phyloP scores from a whole-genome alignment of 1,140 invertebrate genomes.

The Eupeodes corollae region DNA sequence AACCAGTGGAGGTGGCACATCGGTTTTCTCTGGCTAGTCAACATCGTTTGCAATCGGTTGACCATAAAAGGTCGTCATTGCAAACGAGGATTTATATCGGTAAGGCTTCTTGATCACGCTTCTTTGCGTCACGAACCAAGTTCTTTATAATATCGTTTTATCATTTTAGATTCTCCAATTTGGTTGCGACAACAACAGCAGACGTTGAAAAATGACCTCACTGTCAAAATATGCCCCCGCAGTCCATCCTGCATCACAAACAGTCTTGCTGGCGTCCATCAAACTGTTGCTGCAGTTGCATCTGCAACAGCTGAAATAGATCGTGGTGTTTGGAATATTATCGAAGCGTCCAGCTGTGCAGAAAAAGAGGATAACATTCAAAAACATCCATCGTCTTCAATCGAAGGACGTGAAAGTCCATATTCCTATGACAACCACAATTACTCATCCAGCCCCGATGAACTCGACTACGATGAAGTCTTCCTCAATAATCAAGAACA shows the following conservation, averaged over 20 bases:
- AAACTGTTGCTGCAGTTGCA: slow-evolving; percentile 33
- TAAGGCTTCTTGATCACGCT: slow-evolving; percentile 24
- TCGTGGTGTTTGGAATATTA: slow-evolving; percentile 38
- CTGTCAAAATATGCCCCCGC: slow-evolving; percentile 22
- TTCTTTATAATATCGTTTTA: not conserved
- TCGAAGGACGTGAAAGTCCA: slow-evolving; percentile 12
- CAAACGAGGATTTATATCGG: slow-evolving; percentile 36
- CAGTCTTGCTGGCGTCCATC: slow-evolving; percentile 34
- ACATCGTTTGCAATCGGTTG: slow-evolving; percentile 31
- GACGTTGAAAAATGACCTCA: slow-evolving; percentile 23
- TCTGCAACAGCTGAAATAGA: slow-evolving; percentile 33
- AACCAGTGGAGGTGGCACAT: slow-evolving; percentile 32
- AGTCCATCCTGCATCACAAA: slow-evolving; percentile 15
- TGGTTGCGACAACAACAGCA: slow-evolving; percentile 30
- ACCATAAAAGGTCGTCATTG: slow-evolving; percentile 19
- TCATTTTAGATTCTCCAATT: slow-evolving; percentile 24
- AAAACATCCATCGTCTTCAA: not conserved
- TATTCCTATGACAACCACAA: slow-evolving; percentile 32
- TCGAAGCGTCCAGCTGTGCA: slow-evolving; percentile 35
- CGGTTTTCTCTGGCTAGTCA: slow-evolving; percentile 36
- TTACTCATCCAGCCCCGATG: slow-evolving; percentile 18
- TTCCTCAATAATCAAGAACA: slow-evolving; percentile 14
- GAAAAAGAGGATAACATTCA: slow-evolving; percentile 17
- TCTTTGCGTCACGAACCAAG: not conserved
- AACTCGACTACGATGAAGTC: slow-evolving; percentile 30